These are phyloP conservation scores for Tachysurus vachellii DNA, from an alignment of 2,113 vertebrate species.

Conservation along the genomic window DNA sequence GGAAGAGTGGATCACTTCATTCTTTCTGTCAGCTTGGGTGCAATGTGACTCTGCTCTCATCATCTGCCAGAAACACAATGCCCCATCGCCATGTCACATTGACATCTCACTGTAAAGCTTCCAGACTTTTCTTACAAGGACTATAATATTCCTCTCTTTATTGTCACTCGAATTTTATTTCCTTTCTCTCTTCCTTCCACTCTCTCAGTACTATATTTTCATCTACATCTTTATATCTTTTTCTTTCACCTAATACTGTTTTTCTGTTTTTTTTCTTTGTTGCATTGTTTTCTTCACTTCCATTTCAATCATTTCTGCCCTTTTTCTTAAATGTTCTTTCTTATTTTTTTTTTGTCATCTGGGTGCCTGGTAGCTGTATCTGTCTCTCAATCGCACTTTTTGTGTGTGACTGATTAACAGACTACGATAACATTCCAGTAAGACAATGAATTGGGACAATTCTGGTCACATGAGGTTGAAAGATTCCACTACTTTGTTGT, in stretches of 20 bases:
- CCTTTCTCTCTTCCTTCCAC: not conserved
- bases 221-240: not conserved
- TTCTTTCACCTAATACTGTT: not conserved
- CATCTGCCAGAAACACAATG: slow-evolving; percentile 34
- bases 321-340: not conserved
- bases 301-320: not conserved
- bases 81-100: slow-evolving; percentile 44
- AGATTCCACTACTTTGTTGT: slow-evolving; percentile 52
- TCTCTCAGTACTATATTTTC: not conserved
- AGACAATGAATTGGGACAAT: slow-evolving; percentile 49
- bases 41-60: slow-evolving; percentile 41
- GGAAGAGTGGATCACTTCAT: slow-evolving; percentile 36
- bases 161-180: slow-evolving; percentile 31
- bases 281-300: not conserved
- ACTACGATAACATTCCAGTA: slow-evolving; percentile 51
- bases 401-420: slow-evolving; percentile 44
- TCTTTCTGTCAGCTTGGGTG: slow-evolving; percentile 43
- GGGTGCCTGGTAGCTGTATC: not conserved
- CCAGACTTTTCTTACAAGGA: not conserved
- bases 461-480: slow-evolving; percentile 48
- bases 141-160: slow-evolving; percentile 17
- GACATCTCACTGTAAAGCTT: slow-evolving; percentile 32
- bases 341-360: not conserved
- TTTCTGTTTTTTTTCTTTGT: not conserved
- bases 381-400: slow-evolving; percentile 37